Conservation (phyloP, 2,797 vertebrate genomes). For the Phrynocephalus guinanensis region DNA sequence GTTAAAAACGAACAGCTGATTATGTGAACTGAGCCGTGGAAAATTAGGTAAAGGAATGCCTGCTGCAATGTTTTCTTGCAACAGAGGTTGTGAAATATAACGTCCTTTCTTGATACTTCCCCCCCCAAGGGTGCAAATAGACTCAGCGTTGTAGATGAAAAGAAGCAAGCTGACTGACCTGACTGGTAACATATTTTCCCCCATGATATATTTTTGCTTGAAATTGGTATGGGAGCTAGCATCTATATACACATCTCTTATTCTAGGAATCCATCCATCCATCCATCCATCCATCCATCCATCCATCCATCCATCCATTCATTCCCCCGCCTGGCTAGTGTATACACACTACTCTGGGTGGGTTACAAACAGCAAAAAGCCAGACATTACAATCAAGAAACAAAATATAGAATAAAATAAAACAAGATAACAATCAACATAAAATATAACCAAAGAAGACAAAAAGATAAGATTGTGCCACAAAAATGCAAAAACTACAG, state of each 20-base stretch:
- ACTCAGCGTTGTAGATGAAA: neutral
- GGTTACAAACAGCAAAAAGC: too few species aligned
- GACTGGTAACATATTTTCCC: slow-evolving; percentile 4
- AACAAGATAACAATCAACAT: too few species aligned
- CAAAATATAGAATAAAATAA: too few species aligned
- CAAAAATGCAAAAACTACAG: too few species aligned
- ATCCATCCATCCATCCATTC: too few species aligned
- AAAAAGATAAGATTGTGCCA: too few species aligned
- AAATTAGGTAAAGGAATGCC: neutral
- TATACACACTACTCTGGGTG: too few species aligned
- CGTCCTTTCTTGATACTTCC: neutral
- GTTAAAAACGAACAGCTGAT: neutral
- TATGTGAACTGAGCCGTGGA: neutral
- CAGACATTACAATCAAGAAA: too few species aligned
- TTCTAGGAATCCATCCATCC: neutral
- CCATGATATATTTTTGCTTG: neutral
- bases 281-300: too few species aligned
- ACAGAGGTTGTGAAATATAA: neutral
- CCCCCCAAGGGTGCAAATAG: slow-evolving; percentile 1
- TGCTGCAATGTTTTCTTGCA: neutral
- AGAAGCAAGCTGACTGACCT: neutral
- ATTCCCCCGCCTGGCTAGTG: too few species aligned
- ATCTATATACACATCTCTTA: slow-evolving; percentile 20
- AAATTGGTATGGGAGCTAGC: neutral
- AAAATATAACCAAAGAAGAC: too few species aligned